These are phyloP conservation scores for Lichenostomus cassidix DNA, from an alignment of 2,113 vertebrate genomes.

Conservation along the genomic window DNA sequence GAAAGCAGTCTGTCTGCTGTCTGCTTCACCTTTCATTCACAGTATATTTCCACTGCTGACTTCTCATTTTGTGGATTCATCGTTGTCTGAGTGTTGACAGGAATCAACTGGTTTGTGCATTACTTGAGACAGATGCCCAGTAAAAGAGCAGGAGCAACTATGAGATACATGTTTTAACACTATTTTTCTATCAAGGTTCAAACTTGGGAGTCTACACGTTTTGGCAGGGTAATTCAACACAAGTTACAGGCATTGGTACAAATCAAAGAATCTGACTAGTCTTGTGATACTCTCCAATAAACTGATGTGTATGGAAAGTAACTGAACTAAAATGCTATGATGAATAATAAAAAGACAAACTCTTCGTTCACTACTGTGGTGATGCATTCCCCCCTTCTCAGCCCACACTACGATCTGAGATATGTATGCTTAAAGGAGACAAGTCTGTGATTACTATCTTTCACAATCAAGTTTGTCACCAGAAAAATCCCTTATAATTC, in stretches of 20 bases:
- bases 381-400: background rate
- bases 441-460: background rate
- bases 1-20: background rate
- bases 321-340: background rate
- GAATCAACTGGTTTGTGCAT: background rate
- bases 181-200: background rate
- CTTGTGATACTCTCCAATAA: background rate
- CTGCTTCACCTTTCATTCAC: background rate
- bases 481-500: background rate
- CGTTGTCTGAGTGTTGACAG: background rate
- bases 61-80: background rate
- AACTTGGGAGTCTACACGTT: background rate
- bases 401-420: background rate
- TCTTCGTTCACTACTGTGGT: background rate
- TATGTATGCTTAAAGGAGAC: background rate
- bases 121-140: background rate
- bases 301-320: background rate
- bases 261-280: background rate
- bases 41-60: background rate
- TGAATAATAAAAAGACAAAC: background rate
- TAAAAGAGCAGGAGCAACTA: background rate
- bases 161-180: background rate
- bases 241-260: background rate
- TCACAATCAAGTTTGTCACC: background rate
- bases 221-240: background rate